A percentile compares a stretch with the other conserved stretches of the same genome.
Conservation (phyloP, 1,140 invertebrate genomes). For the Batillaria attramentaria region DNA sequence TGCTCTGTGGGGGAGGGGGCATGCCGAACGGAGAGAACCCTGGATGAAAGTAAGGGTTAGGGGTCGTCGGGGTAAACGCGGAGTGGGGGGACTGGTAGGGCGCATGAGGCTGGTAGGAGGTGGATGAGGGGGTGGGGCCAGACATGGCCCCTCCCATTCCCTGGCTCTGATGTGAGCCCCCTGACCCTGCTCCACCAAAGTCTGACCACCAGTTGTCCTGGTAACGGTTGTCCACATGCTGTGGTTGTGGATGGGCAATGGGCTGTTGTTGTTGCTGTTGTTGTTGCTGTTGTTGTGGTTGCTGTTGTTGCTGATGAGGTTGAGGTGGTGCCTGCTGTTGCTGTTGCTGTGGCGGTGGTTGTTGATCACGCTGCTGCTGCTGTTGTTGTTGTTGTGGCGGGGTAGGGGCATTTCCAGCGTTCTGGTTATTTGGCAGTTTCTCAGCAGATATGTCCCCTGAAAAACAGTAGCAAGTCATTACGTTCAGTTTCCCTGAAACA, state of each 20-base stretch:
- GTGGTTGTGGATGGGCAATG: conserved; percentile 19
- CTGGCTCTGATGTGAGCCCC: neutral
- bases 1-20: conserved; percentile 18
- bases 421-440: neutral
- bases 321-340: neutral
- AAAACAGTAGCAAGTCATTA: neutral
- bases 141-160: neutral
- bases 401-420: neutral
- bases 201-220: conserved; percentile 26
- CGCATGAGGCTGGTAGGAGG: conserved; percentile 9
- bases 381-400: neutral
- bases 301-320: conserved; percentile 7
- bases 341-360: neutral
- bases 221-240: conserved; percentile 21
- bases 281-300: neutral
- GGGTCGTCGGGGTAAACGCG: conserved; percentile 26
- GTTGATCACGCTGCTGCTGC: conserved; percentile 1
- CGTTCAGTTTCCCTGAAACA: too few relatives aligned
- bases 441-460: conserved; percentile 8
- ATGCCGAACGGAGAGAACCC: conserved; percentile 19
- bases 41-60: conserved; percentile 23
- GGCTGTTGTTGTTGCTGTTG: conserved; percentile 9
- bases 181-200: neutral
- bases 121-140: conserved; percentile 6
- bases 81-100: conserved; percentile 28